These are phyloP conservation scores for Drosophila kepulauana DNA, from an alignment of 1,140 invertebrate genomes.

Conservation along the genomic window DNA sequence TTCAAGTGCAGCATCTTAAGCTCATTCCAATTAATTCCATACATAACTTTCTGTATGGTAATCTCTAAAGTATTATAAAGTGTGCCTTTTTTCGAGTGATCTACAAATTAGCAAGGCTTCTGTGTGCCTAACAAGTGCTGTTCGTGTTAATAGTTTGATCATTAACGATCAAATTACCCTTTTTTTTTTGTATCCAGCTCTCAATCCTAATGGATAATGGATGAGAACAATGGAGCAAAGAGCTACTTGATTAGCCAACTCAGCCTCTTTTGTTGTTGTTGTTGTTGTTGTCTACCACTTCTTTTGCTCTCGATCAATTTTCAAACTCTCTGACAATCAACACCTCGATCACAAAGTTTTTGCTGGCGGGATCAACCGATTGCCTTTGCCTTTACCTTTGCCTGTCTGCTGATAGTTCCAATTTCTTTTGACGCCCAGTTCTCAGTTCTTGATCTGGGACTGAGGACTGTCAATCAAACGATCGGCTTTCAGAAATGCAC, in stretches of 20 bases:
- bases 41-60: too few species aligned
- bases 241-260: conserved; percentile 34
- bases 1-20: too few species aligned
- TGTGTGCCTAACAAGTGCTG: conserved; percentile 4
- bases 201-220: conserved; percentile 14
- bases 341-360: conserved; percentile 45
- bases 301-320: conserved; percentile 13
- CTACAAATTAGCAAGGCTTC: not conserved
- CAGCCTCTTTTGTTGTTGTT: not conserved
- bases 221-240: conserved; percentile 21
- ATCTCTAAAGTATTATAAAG: too few species aligned
- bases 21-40: too few species aligned
- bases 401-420: conserved; percentile 49
- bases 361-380: conserved; percentile 28
- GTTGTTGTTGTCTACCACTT: not conserved
- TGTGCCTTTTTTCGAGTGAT: not conserved
- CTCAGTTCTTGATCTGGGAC: not conserved
- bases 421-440: conserved; percentile 38
- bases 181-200: not conserved
- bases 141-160: conserved; percentile 17
- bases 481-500: conserved; percentile 59
- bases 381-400: conserved; percentile 15
- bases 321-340: conserved; percentile 40
- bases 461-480: conserved; percentile 53
- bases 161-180: conserved; percentile 31